phyloP scores from a whole-genome alignment of 2,797 vertebrate genomes.

The Malacoctenus gilli region DNA sequence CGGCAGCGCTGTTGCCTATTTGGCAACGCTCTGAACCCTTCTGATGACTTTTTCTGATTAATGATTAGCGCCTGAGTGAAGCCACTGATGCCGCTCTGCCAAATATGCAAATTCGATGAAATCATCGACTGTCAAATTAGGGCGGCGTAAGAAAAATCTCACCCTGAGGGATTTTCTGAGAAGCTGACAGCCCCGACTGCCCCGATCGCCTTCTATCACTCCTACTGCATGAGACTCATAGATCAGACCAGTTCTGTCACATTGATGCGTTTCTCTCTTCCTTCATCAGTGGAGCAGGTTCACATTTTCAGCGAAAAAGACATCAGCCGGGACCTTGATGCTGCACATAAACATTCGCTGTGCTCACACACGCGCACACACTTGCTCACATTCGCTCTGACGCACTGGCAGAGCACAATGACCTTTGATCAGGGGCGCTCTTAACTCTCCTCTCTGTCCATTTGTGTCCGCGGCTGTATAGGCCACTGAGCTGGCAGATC shows the following conservation, averaged over 20 bases:
- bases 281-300: neutral
- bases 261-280: neutral
- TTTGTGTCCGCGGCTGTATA: conserved; percentile 76
- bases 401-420: conserved; percentile 49
- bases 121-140: too few relatives aligned
- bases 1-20: too few relatives aligned
- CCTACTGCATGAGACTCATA: conserved; percentile 16
- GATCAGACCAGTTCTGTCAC: neutral
- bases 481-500: conserved; percentile 92
- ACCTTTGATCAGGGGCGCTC: conserved; percentile 61
- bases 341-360: conserved; percentile 12
- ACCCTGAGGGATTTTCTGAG: too few relatives aligned
- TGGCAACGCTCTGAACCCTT: too few relatives aligned
- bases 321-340: conserved; percentile 4
- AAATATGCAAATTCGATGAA: too few relatives aligned
- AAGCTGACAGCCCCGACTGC: too few relatives aligned
- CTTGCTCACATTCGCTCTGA: conserved; percentile 11
- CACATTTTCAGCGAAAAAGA: conserved; percentile 1
- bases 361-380: neutral
- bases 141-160: too few relatives aligned
- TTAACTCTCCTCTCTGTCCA: conserved; percentile 50
- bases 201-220: too few relatives aligned
- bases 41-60: too few relatives aligned
- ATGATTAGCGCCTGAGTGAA: too few relatives aligned
- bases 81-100: too few relatives aligned